Base-by-base conservation (phyloP, 2,888 invertebrate species). In the Acanthopleura granulata region DNA sequence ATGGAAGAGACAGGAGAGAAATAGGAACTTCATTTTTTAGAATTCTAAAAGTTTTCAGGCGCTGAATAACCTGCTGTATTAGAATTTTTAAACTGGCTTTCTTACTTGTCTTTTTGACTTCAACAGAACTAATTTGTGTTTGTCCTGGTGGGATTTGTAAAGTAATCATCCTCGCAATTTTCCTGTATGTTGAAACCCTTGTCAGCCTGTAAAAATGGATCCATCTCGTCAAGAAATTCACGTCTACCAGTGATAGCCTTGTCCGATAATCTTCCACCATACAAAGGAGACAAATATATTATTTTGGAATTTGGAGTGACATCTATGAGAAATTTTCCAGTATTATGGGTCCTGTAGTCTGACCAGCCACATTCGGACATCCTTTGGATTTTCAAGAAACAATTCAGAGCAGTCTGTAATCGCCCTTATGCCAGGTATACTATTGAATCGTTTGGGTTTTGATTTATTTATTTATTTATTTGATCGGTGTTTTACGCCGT, bases 341-440 rank as follows among this genome's bases (percentile, higher is more conserved):
- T 75, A 18, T 75, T 75, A 50, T 75, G 75, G 57, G 72, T 72
- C 25, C 72, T 75, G 27, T 75, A 75, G n/a, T 61, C 62, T n/a
- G 72, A 72, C 72, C 72, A 75, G n/a, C n/a, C n/a, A n/a, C 12
- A 72, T 9, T 49, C 11, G 6, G 1, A 30, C 6, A 29, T 49
- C 16, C 30, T 74, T 74, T 12, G 74, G 49, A 18, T 62, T 74
- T 62, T 74, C 74, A 16, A 66, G 9, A 49, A 75, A 75, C 1
- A 75, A 27, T 22, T 75, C 75, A 16, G 72, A 72, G n/a, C 72
- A 72, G 51, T 75, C 75, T 0, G 72, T 72, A 18, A 75, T 75
- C 0, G 62, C 40, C 9, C 40, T n/a, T n/a, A n/a, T n/a, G n/a
- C n/a, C n/a, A n/a, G n/a, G n/a, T n/a, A n/a, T n/a, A n/a, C n/a